Evolutionary conservation across 2,113 vertebrate genomes (phyloP), one percentile per base, ranked within the genome.

Genomic region (Crypturellus undulatus): DNA sequence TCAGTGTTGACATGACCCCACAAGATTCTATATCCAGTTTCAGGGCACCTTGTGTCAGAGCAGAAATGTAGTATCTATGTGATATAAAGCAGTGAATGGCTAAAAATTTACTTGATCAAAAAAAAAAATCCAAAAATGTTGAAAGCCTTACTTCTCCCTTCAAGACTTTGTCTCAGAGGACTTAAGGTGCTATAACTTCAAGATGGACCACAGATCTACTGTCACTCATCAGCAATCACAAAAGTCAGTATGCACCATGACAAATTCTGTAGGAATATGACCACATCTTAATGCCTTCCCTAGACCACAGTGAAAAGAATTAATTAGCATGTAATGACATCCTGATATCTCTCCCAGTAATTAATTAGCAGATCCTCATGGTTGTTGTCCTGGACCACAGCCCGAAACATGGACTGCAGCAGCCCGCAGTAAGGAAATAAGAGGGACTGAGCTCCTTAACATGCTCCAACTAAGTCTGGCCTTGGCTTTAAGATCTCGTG

Each of bases 401-500:
- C 63, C 5, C 0, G 71, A 79, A 71, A 28, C 0, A 0, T 6
- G n/a, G 0, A 1, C 43, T 72, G 63, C 79, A 93, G 63, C 38
- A 91, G 47, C 49, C 68, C 71, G 47, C 32, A 60, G 42, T 75
- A 75, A 90, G 63, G 76, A 92, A 67, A 88, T 12, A 12, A 86
- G 8, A 22, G 47, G 42, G 34, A 22, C 56, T 56, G 54, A 9
- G 28, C 28, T 56, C 54, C 28, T 86, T 90, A 84, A 42, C 26
- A 70, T 0, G 0, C 72, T 83, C 85, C 49, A 78, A 68, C 21
- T 68, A 69, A 86, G 56, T 59, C 68, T 40, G n/a, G 59, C 40
- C n/a, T 54, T 63, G 77, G 30, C 56, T 75, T 67, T 92, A 88
- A 83, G 36, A 0, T 0, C n/a, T 83, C 56, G 80, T 36, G 10